Percentiles rank a stretch among this genome's conserved stretches.
Evolutionary conservation across 2,797 vertebrate genomes (phyloP).

Genomic region (Xiphophorus birchmanni): DNA sequence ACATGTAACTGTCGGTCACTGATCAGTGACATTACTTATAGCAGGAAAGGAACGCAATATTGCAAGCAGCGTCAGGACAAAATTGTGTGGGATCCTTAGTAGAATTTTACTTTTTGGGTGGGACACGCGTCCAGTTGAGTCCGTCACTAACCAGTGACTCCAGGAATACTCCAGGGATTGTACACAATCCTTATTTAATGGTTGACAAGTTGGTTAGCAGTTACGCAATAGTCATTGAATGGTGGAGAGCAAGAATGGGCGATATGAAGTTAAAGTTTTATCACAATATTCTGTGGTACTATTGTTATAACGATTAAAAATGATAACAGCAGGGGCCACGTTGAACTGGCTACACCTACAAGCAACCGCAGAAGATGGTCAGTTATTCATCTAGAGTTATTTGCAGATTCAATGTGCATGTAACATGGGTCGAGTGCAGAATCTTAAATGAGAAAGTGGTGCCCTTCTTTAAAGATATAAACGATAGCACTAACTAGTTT

Average conservation of each 20-base stretch:
- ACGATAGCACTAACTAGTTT: not conserved
- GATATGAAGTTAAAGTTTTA: too few species aligned
- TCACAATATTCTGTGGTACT: too few species aligned
- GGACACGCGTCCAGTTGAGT: not conserved
- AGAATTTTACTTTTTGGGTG: not conserved
- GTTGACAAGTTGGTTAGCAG: not conserved
- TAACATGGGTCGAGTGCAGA: not conserved
- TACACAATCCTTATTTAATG: not conserved
- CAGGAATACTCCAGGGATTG: not conserved
- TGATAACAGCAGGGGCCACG: not conserved
- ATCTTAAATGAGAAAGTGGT: not conserved
- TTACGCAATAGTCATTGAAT: not conserved
- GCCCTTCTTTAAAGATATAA: not conserved
- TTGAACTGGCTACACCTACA: not conserved
- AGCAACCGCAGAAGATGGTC: not conserved
- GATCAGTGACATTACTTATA: constrained; percentile 22
- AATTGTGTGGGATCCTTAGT: not conserved
- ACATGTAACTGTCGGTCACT: constrained; percentile 5
- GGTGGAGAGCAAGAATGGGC: not conserved
- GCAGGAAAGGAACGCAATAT: constrained; percentile 2
- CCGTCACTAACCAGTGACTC: not conserved
- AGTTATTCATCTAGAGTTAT: not conserved
- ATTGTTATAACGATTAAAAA: too few species aligned
- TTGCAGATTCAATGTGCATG: not conserved
- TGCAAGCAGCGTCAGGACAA: not conserved